Base-by-base conservation (phyloP, 2,797 vertebrate genomes). In the Salmo trutta region DNA sequence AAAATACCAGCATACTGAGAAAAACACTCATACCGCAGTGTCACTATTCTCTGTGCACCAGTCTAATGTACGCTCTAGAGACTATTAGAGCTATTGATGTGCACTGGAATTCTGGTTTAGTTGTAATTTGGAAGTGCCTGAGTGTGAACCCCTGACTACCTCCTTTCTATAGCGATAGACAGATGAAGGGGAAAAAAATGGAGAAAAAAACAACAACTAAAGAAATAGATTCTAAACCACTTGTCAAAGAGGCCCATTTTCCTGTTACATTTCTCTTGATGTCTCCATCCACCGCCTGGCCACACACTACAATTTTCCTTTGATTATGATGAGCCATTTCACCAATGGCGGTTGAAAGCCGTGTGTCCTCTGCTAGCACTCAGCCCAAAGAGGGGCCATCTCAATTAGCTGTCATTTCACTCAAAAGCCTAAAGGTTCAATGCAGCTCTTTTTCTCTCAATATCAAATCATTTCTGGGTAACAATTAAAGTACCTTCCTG, bases 321-420 rank as follows among this genome's bases (percentile, higher is more conserved):
- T 92, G 90, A 94, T 93, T 91, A 90, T 82, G 74, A 84, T 81
- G 87, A 92, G 85, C 86, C 87, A 86, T 89, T 92, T 88, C 85
- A 82, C 86, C 81, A 83, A 84, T 85, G 52, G 59, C 21, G 21
- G 59, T 31, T 81, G 81, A 90, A 85, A 90, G 88, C 83, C 59
- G 69, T 8, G 81, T 75, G 88, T 88, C 87, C 85, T 90, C 85
- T 83, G 83, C 85, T 88, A 84, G 90, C 91, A 84, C 89, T 92
- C 90, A 86, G 82, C 84, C 88, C 79, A 83, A 85, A 89, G 89
- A 89, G 88, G 88, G 76, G 82, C 84, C 76, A 84, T 79, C 85
- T 88, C 92, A 94, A 94, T 95, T 95, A 94, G 91, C 88, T 84
- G 79, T 87, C 90, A 88, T 93, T 93, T 90, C 87, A 89, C 90